A percentile compares a stretch with the other conserved stretches of the same genome.
Conservation (phyloP, 2,797 vertebrate species). For the Cheirogaleus major region DNA sequence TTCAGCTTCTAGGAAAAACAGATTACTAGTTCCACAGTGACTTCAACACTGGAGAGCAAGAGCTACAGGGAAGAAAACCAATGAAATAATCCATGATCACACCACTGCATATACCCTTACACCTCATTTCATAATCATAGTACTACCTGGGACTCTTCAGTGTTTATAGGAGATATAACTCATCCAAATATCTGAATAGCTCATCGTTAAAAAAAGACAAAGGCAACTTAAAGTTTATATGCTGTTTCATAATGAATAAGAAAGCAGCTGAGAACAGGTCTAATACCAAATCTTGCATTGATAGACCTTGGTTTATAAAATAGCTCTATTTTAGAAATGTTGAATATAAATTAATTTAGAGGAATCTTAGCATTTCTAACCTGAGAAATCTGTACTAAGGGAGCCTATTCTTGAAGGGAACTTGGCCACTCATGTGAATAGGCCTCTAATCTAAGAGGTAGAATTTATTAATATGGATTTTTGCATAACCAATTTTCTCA, state of each 20-base stretch:
- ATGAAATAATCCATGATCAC: not conserved
- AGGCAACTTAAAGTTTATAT: not conserved
- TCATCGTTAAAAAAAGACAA: slow-evolving; percentile 13
- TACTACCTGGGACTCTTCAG: not conserved
- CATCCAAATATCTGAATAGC: not conserved
- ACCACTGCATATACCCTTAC: not conserved
- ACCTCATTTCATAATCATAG: slow-evolving; percentile 6
- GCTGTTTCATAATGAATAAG: slow-evolving; percentile 40
- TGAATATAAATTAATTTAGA: slow-evolving; percentile 41
- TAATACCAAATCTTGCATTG: not conserved
- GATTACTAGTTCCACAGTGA: not conserved
- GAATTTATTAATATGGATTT: not conserved
- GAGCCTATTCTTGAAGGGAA: not conserved
- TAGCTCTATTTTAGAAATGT: slow-evolving; percentile 36
- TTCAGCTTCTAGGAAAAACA: slow-evolving; percentile 45
- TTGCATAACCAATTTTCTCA: not conserved
- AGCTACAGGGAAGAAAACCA: not conserved
- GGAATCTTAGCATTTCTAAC: slow-evolving; percentile 29
- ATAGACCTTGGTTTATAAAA: slow-evolving; percentile 49
- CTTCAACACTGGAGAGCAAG: not conserved
- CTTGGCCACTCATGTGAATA: not conserved
- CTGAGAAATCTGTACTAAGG: not conserved
- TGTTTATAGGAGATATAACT: not conserved
- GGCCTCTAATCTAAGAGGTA: not conserved
- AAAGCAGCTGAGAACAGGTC: slow-evolving; percentile 6